phyloP scores from a whole-genome alignment of 2,888 invertebrate species.

The Scotopteryx bipunctaria region DNA sequence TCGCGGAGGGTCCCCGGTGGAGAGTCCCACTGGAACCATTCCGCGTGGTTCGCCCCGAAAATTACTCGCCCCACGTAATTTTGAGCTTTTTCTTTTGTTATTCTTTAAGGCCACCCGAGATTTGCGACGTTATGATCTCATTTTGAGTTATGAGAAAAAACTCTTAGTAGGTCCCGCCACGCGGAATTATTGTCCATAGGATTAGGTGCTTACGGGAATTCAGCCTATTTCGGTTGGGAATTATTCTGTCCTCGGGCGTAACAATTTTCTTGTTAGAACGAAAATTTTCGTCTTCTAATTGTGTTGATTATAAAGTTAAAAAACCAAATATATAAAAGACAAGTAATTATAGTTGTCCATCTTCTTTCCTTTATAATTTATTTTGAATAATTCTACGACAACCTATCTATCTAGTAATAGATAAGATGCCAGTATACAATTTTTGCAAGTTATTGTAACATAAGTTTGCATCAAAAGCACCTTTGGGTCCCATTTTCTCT shows the following conservation, averaged over 20 bases:
- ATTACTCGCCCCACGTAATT: conserved; percentile 80
- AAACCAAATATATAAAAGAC: background rate
- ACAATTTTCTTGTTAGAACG: conserved; percentile 43
- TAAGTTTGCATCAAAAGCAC: conserved; percentile 58
- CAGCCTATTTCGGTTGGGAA: conserved; percentile 44
- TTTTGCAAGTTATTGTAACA: conserved; percentile 50
- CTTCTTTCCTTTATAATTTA: too few relatives aligned
- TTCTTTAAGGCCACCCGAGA: conserved; percentile 76
- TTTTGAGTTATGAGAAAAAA: conserved; percentile 81
- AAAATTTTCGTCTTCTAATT: conserved; percentile 38
- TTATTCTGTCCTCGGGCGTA: conserved; percentile 39
- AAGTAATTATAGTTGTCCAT: too few relatives aligned
- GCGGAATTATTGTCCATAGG: conserved; percentile 72
- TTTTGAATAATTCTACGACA: conserved; percentile 36
- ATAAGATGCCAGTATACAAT: conserved; percentile 32
- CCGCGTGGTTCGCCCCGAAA: conserved; percentile 73
- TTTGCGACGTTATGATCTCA: conserved; percentile 81
- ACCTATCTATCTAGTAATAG: conserved; percentile 1
- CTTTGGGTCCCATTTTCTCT: conserved; percentile 60
- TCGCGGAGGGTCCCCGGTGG: conserved; percentile 67
- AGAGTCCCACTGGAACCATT: conserved; percentile 73
- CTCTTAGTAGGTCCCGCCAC: conserved; percentile 72
- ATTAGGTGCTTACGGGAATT: conserved; percentile 68
- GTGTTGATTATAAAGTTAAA: conserved; percentile 22
- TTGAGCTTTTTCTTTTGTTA: conserved; percentile 79